Evolutionary conservation across 2,113 vertebrate genomes (phyloP).

Genomic region (Cnemophilus loriae): DNA sequence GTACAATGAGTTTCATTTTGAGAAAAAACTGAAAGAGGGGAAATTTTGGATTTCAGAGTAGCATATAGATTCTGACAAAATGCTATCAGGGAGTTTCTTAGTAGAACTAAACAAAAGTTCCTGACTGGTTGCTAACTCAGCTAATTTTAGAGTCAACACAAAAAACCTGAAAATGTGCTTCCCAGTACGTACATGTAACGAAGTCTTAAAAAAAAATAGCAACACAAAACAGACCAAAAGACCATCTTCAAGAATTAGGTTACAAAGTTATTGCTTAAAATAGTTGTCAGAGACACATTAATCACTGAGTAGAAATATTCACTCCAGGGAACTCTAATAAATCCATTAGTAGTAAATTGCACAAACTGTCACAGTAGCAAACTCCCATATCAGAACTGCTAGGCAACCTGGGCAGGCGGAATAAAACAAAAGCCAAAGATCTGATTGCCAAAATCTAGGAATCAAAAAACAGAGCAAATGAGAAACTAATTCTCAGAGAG

Average conservation of each 20-base stretch:
- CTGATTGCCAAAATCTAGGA: background rate
- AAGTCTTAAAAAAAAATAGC: background rate
- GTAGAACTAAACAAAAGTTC: background rate
- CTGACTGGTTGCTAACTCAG: background rate
- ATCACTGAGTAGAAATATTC: background rate
- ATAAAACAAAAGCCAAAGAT: background rate
- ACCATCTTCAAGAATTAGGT: background rate
- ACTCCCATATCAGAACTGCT: background rate
- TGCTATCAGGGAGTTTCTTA: background rate
- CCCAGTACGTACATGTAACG: too few relatives aligned
- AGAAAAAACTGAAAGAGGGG: background rate
- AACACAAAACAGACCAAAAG: background rate
- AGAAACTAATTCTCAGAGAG: background rate
- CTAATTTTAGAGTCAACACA: background rate
- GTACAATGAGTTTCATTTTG: background rate
- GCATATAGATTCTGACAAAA: background rate
- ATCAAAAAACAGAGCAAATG: background rate
- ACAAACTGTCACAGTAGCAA: background rate
- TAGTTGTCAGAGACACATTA: background rate
- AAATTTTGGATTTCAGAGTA: background rate
- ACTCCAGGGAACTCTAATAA: background rate
- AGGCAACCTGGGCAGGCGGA: background rate
- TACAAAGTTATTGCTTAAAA: background rate
- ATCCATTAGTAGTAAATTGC: background rate
- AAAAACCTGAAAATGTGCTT: background rate